Conservation (phyloP, 2,113 vertebrate genomes). For the Rhynchomys soricoides region DNA sequence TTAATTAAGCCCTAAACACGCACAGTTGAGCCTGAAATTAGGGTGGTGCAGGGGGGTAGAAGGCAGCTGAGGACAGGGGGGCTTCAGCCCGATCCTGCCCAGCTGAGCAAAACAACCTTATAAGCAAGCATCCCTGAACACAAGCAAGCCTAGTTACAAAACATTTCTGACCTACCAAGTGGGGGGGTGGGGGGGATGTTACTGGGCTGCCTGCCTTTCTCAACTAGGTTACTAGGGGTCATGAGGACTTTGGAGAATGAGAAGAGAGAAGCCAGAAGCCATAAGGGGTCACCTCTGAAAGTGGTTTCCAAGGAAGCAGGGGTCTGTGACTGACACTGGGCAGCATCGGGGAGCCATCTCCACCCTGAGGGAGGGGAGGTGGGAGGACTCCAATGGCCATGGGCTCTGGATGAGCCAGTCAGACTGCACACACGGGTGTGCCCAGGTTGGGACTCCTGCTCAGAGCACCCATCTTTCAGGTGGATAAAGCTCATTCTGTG, state of each 20-base stretch:
- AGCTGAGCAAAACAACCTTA: conserved; percentile 54
- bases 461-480: background rate
- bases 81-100: conserved; percentile 49
- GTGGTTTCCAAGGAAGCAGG: background rate
- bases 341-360: background rate
- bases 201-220: background rate
- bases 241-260: background rate
- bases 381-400: background rate
- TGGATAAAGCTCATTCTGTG: background rate
- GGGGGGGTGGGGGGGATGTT: background rate
- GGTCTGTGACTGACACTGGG: background rate
- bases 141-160: background rate
- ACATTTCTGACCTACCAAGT: conserved; percentile 48
- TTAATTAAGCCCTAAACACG: conserved; percentile 79
- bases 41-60: conserved; percentile 64
- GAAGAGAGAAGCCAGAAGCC: background rate
- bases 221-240: background rate
- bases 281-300: background rate
- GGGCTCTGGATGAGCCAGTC: background rate
- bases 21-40: conserved; percentile 81
- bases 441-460: conserved; percentile 30
- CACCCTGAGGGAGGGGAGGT: background rate
- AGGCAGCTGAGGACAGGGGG: conserved; percentile 53
- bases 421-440: background rate
- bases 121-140: background rate